Base-by-base conservation (phyloP, 2,888 invertebrate species). In the Prosapia bicincta region DNA sequence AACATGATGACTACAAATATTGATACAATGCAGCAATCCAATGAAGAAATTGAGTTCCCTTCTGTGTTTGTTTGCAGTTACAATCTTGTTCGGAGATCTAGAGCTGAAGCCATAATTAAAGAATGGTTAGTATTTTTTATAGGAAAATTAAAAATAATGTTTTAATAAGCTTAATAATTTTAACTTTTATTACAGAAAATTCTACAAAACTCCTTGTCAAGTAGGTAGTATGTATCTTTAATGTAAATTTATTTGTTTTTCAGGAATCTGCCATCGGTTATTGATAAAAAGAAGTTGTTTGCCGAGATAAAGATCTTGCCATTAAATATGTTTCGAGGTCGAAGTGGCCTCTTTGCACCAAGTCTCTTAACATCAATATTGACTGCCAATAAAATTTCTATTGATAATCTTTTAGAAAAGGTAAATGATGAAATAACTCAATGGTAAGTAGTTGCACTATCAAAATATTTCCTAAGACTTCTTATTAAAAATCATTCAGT, bases 21-120 rank as follows among this genome's bases (percentile, higher is more conserved):
- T 25, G 71, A 71, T 28, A 71, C 71, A 13, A 71, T 71, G 71
- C 71, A 71, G 28, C 28, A 26, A n/a, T 65, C 71, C 2, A 71
- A 54, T 13, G 26, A 20, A 54, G 26, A 71, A 13, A 28, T 54
- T 6, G 54, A 71, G 26, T 71, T 71, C 23, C 71, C 71, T 1
- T 43, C 71, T 20, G 71, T 71, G 54, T 54, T 28, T 6, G 71
- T 65, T 24, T 71, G 71, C 71, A 71, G 71, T 54, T 71, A 26
- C 54, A 71, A 71, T 26, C 54, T 43, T 26, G 71, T 71, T 13
- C 25, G 71, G n/a, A 24, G 28, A n/a, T n/a, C 26, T 5, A 65
- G 26, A 2, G 71, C 71, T n/a, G 54, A 54, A 1, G 65, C 20
- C 26, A n/a, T 71, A 1, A 43, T 71, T 1, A 65, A 54, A 26